phyloP scores from a whole-genome alignment of 2,113 vertebrate species.

The Hemichromis elongatus region DNA sequence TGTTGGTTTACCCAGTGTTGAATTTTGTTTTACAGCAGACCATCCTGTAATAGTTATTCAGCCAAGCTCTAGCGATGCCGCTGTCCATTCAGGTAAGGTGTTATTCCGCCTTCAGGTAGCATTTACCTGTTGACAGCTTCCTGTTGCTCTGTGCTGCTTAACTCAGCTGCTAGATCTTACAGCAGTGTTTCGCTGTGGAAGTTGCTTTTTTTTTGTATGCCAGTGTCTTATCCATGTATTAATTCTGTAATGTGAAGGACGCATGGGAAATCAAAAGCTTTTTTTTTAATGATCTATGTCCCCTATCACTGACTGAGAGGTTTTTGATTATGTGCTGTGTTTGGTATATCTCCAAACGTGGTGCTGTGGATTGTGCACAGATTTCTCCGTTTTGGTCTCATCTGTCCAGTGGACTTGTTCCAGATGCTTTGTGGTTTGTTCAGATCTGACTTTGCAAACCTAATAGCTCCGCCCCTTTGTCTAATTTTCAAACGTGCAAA shows the following conservation, averaged over 20 bases:
- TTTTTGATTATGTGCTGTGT: neutral
- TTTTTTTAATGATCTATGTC: rapidly evolving
- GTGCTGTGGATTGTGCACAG: neutral
- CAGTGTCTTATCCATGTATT: neutral
- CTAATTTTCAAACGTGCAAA: neutral
- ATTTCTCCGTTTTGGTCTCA: neutral
- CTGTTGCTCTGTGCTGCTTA: neutral
- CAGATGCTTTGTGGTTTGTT: neutral
- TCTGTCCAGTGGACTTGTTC: neutral
- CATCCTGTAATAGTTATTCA: slow-evolving; percentile 48
- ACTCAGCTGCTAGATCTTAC: neutral
- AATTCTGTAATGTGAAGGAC: neutral
- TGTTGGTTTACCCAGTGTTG: slow-evolving; percentile 6
- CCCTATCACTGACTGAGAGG: rapidly evolving
- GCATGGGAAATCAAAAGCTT: neutral
- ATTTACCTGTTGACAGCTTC: neutral
- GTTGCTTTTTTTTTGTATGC: no score
- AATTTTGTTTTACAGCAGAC: slow-evolving; percentile 46
- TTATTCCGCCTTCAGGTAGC: neutral
- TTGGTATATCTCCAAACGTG: neutral
- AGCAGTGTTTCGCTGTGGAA: neutral
- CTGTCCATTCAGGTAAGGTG: slow-evolving; percentile 12
- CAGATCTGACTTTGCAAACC: rapidly evolving
- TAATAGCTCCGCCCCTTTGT: neutral
- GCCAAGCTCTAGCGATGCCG: slow-evolving; percentile 24